phyloP scores from a whole-genome alignment of 2,888 invertebrate genomes.

The Patella caerulea region DNA sequence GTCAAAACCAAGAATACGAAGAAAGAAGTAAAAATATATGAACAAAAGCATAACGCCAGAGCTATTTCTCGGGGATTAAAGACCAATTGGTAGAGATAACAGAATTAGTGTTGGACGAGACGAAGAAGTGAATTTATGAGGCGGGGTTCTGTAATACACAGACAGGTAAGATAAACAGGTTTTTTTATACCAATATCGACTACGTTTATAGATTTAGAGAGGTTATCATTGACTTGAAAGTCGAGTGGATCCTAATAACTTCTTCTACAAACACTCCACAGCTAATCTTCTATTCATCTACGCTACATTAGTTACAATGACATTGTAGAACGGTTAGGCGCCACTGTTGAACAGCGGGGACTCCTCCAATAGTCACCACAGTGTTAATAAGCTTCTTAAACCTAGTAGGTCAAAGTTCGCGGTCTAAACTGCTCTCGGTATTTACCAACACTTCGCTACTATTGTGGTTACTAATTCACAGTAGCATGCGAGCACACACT shows the following conservation, averaged over 20 bases:
- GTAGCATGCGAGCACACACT: constrained; percentile 6
- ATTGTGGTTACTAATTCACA: constrained; percentile 10
- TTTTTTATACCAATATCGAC: not conserved
- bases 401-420: not conserved
- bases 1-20: too few species aligned
- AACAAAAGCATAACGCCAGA: too few species aligned
- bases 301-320: constrained; percentile 10
- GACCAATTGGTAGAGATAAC: too few species aligned
- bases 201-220: not conserved
- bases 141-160: too few species aligned
- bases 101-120: too few species aligned
- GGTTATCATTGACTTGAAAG: not conserved
- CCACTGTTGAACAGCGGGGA: not conserved
- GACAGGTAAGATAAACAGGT: too few species aligned
- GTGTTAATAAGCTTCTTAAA: constrained; percentile 6
- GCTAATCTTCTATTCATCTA: constrained; percentile 7
- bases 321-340: not conserved
- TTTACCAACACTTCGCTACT: constrained; percentile 5
- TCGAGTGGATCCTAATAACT: not conserved
- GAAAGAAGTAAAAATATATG: too few species aligned
- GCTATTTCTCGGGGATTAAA: too few species aligned
- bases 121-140: too few species aligned
- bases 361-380: not conserved
- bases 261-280: not conserved
- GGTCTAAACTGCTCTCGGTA: not conserved